phyloP scores from a whole-genome alignment of 2,113 vertebrate genomes.

The Pseudorectes ferrugineus region DNA sequence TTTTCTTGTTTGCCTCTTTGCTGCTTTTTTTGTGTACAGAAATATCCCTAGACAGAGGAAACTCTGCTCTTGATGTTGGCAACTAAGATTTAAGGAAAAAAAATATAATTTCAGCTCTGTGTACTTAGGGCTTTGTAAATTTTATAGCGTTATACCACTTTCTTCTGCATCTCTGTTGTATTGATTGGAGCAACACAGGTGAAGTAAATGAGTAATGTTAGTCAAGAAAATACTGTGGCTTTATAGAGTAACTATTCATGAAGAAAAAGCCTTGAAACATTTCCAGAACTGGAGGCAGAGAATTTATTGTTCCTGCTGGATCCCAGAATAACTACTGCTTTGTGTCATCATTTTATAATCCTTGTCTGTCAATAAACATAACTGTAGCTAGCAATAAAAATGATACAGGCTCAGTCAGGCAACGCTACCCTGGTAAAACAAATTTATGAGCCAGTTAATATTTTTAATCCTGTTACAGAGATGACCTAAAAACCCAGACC shows the following conservation, averaged over 20 bases:
- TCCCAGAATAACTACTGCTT: conserved; percentile 61
- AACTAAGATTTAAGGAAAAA: neutral
- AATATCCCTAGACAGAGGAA: neutral
- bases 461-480: conserved; percentile 60
- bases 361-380: conserved; percentile 68
- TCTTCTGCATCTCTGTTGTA: neutral
- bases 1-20: neutral
- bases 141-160: neutral
- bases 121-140: neutral
- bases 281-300: conserved; percentile 56
- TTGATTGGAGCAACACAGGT: neutral
- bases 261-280: conserved; percentile 63
- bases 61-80: neutral
- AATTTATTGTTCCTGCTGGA: conserved; percentile 66
- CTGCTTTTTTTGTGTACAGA: neutral
- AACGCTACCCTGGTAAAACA: conserved; percentile 24
- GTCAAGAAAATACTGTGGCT: conserved; percentile 8
- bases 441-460: conserved; percentile 57
- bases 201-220: conserved; percentile 9
- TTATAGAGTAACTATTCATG: conserved; percentile 40
- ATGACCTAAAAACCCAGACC: conserved; percentile 38
- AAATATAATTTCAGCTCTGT: neutral
- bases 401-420: conserved; percentile 43
- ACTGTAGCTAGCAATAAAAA: conserved; percentile 59
- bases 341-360: conserved; percentile 66